These are phyloP conservation scores for Zaprionus davidi DNA, from an alignment of 1,140 invertebrate genomes.

Conservation along the genomic window DNA sequence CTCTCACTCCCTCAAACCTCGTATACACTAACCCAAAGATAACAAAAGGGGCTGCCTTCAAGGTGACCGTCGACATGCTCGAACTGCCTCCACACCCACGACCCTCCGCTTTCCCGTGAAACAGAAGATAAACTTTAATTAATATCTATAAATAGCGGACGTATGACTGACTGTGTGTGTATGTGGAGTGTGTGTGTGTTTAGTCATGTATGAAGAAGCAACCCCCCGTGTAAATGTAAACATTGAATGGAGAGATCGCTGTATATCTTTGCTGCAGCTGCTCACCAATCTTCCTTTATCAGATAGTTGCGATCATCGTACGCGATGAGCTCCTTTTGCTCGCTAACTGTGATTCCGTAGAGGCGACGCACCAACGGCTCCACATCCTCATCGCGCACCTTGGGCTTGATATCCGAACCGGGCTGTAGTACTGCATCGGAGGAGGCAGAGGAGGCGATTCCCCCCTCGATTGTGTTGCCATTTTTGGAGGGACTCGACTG, in stretches of 20 bases:
- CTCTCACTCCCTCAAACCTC: neutral
- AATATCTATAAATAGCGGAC: slow-evolving; percentile 64
- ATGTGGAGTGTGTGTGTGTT: slow-evolving; percentile 17
- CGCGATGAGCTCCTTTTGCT: slow-evolving; percentile 88
- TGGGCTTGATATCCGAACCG: slow-evolving; percentile 87
- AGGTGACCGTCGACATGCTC: slow-evolving; percentile 53
- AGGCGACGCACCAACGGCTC: slow-evolving; percentile 86
- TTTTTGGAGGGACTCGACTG: slow-evolving; percentile 19
- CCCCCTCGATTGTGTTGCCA: slow-evolving; percentile 7
- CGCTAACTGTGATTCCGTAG: slow-evolving; percentile 89
- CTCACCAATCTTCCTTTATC: slow-evolving; percentile 84
- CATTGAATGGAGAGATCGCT: neutral
- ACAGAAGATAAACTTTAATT: slow-evolving; percentile 68
- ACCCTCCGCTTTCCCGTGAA: neutral
- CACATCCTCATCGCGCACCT: slow-evolving; percentile 85
- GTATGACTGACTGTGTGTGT: slow-evolving; percentile 6
- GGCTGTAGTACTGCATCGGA: slow-evolving; percentile 84
- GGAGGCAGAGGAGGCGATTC: neutral
- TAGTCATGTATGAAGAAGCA: slow-evolving; percentile 3
- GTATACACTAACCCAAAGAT: slow-evolving; percentile 27
- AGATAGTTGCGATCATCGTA: slow-evolving; percentile 94
- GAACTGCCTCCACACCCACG: slow-evolving; percentile 23
- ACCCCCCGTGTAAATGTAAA: neutral
- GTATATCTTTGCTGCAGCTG: neutral
- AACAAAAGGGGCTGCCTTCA: slow-evolving; percentile 47